phyloP scores from a whole-genome alignment of 2,113 vertebrate species.

The Cisticola juncidis region DNA sequence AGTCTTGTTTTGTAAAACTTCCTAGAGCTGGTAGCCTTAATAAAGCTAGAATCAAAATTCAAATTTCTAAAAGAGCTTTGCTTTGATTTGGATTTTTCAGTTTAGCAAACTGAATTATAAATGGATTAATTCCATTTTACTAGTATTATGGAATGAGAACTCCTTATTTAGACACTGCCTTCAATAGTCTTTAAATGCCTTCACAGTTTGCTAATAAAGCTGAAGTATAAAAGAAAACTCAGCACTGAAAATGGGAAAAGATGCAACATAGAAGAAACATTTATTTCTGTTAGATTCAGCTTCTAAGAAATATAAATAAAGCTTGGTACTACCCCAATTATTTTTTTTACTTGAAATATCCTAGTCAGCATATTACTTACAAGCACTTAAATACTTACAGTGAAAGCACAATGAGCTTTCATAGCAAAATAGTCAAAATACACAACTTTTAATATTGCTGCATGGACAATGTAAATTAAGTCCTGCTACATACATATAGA shows the following conservation, averaged over 20 bases:
- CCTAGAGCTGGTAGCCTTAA: not conserved
- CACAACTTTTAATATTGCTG: not conserved
- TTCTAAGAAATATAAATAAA: not conserved
- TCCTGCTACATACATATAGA: not conserved
- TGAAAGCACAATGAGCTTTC: not conserved
- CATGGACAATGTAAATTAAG: not conserved
- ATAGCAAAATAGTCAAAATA: not conserved
- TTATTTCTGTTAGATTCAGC: not conserved
- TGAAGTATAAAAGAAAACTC: not conserved
- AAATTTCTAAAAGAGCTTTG: not conserved
- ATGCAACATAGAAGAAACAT: not conserved
- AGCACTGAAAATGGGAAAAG: not conserved
- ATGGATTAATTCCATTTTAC: not conserved
- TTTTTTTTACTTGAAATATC: not conserved
- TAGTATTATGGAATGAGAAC: not conserved
- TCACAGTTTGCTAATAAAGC: not conserved
- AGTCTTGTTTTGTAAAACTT: not conserved
- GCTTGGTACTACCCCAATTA: not conserved
- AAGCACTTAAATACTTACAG: not conserved
- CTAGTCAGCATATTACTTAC: not conserved
- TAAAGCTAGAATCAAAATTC: not conserved
- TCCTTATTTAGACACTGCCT: not conserved
- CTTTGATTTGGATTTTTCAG: not conserved
- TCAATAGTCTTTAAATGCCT: not conserved
- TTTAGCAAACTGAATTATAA: not conserved